Conservation (phyloP, 2,797 vertebrate genomes). For the Lophura swinhoii region DNA sequence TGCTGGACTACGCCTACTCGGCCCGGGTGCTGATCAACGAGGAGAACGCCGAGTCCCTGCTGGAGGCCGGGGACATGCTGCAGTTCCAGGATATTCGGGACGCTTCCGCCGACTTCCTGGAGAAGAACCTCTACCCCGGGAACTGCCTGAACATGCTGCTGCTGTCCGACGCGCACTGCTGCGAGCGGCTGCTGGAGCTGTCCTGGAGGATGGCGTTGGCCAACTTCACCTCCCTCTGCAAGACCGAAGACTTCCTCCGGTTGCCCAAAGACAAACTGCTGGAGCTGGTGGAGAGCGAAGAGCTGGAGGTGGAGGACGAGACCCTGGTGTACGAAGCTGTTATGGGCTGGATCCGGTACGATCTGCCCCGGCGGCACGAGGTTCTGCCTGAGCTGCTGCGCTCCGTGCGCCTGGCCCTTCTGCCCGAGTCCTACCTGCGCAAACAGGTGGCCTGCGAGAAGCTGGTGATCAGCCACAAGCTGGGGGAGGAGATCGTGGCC, state of each 20-base stretch:
- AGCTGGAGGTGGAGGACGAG: slow-evolving; percentile 97
- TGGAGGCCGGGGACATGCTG: slow-evolving; percentile 98
- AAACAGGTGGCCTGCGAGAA: slow-evolving; percentile 96
- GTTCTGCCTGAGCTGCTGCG: slow-evolving; percentile 91
- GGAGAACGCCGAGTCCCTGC: slow-evolving; percentile 95
- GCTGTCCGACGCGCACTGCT: slow-evolving; percentile 95
- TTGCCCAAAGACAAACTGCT: slow-evolving; percentile 96
- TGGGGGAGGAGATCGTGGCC: slow-evolving; percentile 96
- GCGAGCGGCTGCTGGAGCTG: slow-evolving; percentile 93
- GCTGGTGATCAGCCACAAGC: slow-evolving; percentile 91
- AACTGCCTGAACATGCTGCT: slow-evolving; percentile 97
- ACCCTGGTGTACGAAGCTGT: slow-evolving; percentile 95
- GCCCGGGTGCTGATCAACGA: slow-evolving; percentile 97
- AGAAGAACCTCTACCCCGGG: slow-evolving; percentile 94
- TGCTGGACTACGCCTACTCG: slow-evolving; percentile 96
- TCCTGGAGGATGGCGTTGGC: slow-evolving; percentile 97
- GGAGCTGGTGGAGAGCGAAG: slow-evolving; percentile 94
- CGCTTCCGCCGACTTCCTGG: slow-evolving; percentile 95
- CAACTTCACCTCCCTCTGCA: slow-evolving; percentile 96
- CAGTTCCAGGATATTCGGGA: slow-evolving; percentile 99
- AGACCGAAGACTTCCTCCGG: slow-evolving; percentile 96
- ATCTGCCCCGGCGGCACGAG: slow-evolving; percentile 90
- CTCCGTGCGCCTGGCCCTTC: slow-evolving; percentile 91
- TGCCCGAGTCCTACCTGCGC: slow-evolving; percentile 96
- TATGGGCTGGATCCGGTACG: slow-evolving; percentile 96